Percentiles rank a stretch among this genome's conserved stretches.
Evolutionary conservation across 2,113 vertebrate genomes (phyloP).

Genomic region (Argyrosomus japonicus): DNA sequence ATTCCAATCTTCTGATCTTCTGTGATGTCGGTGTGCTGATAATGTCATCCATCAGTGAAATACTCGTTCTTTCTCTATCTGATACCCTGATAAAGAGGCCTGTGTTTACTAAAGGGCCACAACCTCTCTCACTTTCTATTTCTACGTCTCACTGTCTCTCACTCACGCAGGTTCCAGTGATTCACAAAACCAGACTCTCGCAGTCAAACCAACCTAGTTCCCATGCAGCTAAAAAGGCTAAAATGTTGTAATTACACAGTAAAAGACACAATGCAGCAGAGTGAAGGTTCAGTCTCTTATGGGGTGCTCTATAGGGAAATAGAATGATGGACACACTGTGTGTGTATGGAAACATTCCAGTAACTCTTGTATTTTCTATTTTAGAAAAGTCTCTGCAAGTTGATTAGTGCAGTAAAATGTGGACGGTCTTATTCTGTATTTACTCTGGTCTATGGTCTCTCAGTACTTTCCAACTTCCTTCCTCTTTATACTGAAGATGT

Average conservation of each 20-base stretch:
- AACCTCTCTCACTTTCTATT: not conserved
- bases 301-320: not conserved
- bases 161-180: constrained; percentile 1
- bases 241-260: not conserved
- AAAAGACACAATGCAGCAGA: not conserved
- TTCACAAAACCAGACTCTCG: constrained; percentile 6
- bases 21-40: not conserved
- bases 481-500: too few species aligned
- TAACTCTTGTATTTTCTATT: not conserved
- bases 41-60: constrained; percentile 7
- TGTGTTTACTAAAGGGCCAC: constrained; percentile 17
- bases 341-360: too few species aligned
- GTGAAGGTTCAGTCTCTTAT: not conserved
- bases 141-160: not conserved
- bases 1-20: not conserved
- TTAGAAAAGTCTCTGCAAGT: not conserved
- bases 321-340: not conserved
- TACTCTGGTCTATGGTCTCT: not conserved
- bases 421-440: not conserved
- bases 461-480: too few species aligned
- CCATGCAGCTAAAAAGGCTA: not conserved
- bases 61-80: constrained; percentile 1
- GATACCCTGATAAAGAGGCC: constrained; percentile 20
- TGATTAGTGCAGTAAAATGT: not conserved
- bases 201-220: not conserved